phyloP scores from a whole-genome alignment of 2,797 vertebrate genomes.

The Sebastes aleutianus region DNA sequence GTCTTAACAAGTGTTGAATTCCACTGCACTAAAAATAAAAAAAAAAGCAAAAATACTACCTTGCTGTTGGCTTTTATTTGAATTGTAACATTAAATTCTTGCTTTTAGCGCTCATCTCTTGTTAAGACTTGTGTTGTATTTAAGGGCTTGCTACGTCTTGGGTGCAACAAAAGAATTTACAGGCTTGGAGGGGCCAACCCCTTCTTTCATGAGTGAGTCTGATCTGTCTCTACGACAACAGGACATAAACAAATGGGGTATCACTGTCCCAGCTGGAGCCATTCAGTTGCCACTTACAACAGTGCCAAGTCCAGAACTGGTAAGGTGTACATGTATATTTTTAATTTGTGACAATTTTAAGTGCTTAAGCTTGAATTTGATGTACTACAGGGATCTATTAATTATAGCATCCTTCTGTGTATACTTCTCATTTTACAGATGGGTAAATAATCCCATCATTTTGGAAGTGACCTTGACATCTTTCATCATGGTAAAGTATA shows the following conservation, averaged over 20 bases:
- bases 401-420: neutral
- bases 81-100: neutral
- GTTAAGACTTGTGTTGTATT: neutral
- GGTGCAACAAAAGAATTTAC: slow-evolving; percentile 15
- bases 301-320: slow-evolving; percentile 55
- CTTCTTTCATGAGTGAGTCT: slow-evolving; percentile 16
- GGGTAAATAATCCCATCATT: neutral
- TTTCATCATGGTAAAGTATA: slow-evolving; percentile 55
- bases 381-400: neutral
- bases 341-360: neutral
- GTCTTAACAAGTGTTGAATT: slow-evolving; percentile 31
- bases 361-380: neutral
- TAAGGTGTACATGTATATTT: slow-evolving; percentile 33
- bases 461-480: neutral
- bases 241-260: slow-evolving; percentile 60
- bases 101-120: neutral
- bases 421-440: slow-evolving; percentile 27
- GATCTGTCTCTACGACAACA: slow-evolving; percentile 61
- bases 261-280: slow-evolving; percentile 22
- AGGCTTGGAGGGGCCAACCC: slow-evolving; percentile 7
- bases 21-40: slow-evolving; percentile 43
- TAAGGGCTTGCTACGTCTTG: neutral
- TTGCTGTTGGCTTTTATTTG: neutral
- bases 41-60: neutral
- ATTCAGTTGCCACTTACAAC: slow-evolving; percentile 32